A percentile compares a stretch with the other conserved stretches of the same genome.
phyloP scores from a whole-genome alignment of 2,113 vertebrate species.

The Xiphophorus hellerii region DNA sequence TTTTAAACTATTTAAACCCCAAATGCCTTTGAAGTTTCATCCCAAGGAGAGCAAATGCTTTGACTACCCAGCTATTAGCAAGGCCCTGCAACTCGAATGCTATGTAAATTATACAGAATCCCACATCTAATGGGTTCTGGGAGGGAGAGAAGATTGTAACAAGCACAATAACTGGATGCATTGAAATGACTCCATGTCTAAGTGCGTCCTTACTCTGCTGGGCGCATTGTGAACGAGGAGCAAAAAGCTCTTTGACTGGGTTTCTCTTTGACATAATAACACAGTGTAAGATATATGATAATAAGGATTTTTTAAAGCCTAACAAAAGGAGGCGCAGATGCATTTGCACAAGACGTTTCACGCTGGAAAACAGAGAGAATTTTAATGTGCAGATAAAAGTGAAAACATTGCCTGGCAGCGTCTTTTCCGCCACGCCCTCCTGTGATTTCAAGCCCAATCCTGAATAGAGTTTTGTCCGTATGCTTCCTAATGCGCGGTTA shows the following conservation, averaged over 20 bases:
- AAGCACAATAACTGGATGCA: slow-evolving; percentile 14
- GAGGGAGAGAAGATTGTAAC: neutral
- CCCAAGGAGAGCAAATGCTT: neutral
- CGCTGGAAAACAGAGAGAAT: slow-evolving; percentile 23
- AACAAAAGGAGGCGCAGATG: slow-evolving; percentile 53
- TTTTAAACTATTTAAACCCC: neutral
- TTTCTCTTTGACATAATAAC: slow-evolving; percentile 50
- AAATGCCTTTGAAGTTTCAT: neutral
- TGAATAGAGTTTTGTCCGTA: slow-evolving; percentile 37
- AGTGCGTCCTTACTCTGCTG: slow-evolving; percentile 1
- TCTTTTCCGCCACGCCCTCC: slow-evolving; percentile 6
- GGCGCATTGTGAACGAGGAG: slow-evolving; percentile 12
- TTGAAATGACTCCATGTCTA: neutral
- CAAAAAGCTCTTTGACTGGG: slow-evolving; percentile 33
- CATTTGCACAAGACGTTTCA: slow-evolving; percentile 35
- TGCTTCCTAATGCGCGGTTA: slow-evolving; percentile 16
- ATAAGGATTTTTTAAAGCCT: slow-evolving; percentile 32
- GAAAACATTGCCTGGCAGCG: slow-evolving; percentile 20
- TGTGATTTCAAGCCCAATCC: slow-evolving; percentile 29
- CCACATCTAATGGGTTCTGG: neutral
- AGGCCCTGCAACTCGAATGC: neutral
- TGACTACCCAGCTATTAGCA: neutral
- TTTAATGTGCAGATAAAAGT: slow-evolving; percentile 46
- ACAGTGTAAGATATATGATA: slow-evolving; percentile 43
- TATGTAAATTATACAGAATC: neutral